Evolutionary conservation across 2,113 vertebrate genomes (phyloP), one percentile per base, ranked within the genome.

Genomic region (Pseudopodoces humilis): DNA sequence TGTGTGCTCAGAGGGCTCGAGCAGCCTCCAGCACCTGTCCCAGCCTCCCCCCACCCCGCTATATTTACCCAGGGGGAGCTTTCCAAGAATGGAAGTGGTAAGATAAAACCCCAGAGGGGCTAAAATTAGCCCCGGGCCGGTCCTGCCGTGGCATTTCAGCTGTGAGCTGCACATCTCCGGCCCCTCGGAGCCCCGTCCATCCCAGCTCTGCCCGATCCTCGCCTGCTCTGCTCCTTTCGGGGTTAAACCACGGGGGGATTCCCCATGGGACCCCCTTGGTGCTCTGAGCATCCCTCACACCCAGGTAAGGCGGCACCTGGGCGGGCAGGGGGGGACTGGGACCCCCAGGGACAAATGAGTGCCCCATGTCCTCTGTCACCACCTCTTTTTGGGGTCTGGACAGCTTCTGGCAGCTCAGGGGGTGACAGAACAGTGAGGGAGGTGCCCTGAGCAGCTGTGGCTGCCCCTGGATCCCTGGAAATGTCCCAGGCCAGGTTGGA

Each of bases 31-130:
- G 91, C 98, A 98, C 96, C 97, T 96, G 95, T 97, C 97, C 97
- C 96, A 90, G 77, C 63, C 60, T 83, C 55, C 65, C 70, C 75
- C 85, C 20, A 8, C 17, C 82, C 22, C 9, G 0, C 65, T 99
- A 99, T 99, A 98, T 98, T 98, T 99, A 99, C 98, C 95, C 88
- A 88, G 95, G 93, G 83, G 90, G 80, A 90, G 85, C 97, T 97
- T 93, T 97, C 99, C 99, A 98, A 98, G 98, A 99, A 99, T 98
- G 99, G 99, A 99, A 98, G 98, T 98, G 96, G 97, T 96, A 97
- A 97, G 98, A 97, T 97, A 98, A 96, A 98, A 98, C 98, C 98
- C 93, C 97, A 85, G 87, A 96, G 88, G 96, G 96, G 95, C 98
- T 99, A 99, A 98, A 98, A 98, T 98, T 99, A 99, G 98, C 96